A percentile compares a stretch with the other conserved stretches of the same genome.
Conservation (phyloP, 2,113 vertebrate species). For the Origma solitaria region DNA sequence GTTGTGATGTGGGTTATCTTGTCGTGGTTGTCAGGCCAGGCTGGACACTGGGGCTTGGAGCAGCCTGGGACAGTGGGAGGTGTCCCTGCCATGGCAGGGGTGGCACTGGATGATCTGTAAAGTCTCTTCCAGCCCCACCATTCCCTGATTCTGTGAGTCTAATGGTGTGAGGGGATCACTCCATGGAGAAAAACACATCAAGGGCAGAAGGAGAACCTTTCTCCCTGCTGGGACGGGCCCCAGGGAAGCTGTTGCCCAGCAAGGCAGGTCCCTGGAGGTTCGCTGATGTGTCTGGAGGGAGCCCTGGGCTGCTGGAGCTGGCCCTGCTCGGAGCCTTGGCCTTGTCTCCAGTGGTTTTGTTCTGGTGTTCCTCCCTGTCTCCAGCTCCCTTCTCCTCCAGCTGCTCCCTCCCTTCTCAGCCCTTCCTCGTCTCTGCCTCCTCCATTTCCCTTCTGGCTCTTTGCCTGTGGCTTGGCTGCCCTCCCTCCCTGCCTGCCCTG, state of each 20-base stretch:
- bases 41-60: not conserved
- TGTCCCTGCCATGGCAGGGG: not conserved
- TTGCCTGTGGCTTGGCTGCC: not conserved
- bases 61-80: not conserved
- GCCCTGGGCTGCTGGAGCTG: not conserved
- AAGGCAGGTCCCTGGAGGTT: not conserved
- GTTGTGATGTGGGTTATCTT: fast-evolving
- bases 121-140: not conserved
- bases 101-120: not conserved
- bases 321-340: not conserved
- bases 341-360: not conserved
- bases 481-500: too few relatives aligned
- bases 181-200: fast-evolving
- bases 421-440: fast-evolving
- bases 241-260: not conserved
- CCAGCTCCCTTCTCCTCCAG: not conserved
- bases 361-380: not conserved
- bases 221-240: not conserved
- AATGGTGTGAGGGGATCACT: not conserved
- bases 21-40: not conserved
- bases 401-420: not conserved
- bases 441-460: not conserved
- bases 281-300: not conserved
- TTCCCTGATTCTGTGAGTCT: not conserved
- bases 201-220: not conserved